phyloP scores from a whole-genome alignment of 2,797 vertebrate genomes.

The Cirrhinus molitorella region DNA sequence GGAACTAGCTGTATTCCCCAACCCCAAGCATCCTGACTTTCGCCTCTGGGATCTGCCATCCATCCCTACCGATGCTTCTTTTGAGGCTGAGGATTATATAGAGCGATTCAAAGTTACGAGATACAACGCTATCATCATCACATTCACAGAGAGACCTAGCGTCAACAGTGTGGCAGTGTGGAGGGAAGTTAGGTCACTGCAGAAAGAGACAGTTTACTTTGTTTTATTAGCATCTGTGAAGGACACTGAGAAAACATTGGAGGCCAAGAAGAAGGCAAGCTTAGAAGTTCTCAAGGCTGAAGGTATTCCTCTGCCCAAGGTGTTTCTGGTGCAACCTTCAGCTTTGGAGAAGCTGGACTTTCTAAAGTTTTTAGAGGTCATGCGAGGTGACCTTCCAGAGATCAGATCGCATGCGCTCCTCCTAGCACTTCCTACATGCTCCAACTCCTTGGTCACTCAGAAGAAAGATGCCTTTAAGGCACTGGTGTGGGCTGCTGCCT shows the following conservation, averaged over 20 bases:
- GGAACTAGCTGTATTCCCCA: constrained; percentile 68
- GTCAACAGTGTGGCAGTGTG: constrained; percentile 68
- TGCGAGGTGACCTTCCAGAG: constrained; percentile 74
- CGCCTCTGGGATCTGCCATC: constrained; percentile 77
- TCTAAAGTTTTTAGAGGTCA: constrained; percentile 68
- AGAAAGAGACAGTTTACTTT: constrained; percentile 73
- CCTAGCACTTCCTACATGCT: constrained; percentile 74
- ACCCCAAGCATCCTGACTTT: constrained; percentile 77
- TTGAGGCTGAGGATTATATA: constrained; percentile 72
- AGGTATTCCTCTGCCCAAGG: constrained; percentile 69
- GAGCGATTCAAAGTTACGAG: constrained; percentile 70
- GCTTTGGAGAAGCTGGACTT: constrained; percentile 75
- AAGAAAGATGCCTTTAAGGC: constrained; percentile 79
- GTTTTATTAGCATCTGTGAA: constrained; percentile 64
- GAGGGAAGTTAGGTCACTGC: constrained; percentile 68
- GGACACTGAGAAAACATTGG: constrained; percentile 67
- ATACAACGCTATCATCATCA: constrained; percentile 74
- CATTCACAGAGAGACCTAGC: constrained; percentile 62
- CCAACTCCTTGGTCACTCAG: constrained; percentile 66
- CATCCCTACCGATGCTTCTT: constrained; percentile 62
- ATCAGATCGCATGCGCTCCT: constrained; percentile 75
- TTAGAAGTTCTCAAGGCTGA: constrained; percentile 69
- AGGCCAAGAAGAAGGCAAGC: constrained; percentile 67
- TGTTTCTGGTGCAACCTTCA: constrained; percentile 71
- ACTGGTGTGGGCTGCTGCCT: constrained; percentile 76